These are phyloP conservation scores for Potorous gilbertii DNA, from an alignment of 2,797 vertebrate species.

Conservation along the genomic window DNA sequence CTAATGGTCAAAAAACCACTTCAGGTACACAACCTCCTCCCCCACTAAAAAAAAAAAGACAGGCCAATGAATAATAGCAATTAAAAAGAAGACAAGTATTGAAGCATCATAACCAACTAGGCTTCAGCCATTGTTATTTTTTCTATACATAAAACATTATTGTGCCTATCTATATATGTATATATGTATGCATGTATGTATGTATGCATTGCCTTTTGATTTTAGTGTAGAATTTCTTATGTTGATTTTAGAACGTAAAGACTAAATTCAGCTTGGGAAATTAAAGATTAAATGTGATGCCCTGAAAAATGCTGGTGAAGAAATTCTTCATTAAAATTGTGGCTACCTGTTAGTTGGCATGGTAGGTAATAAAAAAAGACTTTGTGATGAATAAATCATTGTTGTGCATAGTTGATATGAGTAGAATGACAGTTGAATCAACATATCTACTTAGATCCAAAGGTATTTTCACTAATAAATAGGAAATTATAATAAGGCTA, in stretches of 20 bases:
- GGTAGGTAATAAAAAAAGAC: not conserved
- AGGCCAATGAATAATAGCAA: not conserved
- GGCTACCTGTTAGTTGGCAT: not conserved
- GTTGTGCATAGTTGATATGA: not conserved
- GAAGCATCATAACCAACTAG: not conserved
- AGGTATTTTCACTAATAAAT: not conserved
- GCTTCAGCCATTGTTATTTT: not conserved
- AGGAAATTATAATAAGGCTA: not conserved
- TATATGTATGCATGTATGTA: too few relatives aligned
- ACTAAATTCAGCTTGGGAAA: not conserved
- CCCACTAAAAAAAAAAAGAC: not conserved
- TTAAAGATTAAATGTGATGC: not conserved
- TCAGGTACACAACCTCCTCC: rapidly evolving
- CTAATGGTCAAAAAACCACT: not conserved
- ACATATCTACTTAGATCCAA: not conserved
- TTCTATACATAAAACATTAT: not conserved
- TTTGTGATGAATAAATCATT: not conserved
- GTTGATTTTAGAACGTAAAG: not conserved
- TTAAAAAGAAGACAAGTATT: not conserved
- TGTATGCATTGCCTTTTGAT: not conserved
- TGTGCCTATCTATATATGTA: not conserved
- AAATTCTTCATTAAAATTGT: not conserved
- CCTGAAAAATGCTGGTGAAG: not conserved
- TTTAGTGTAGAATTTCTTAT: not conserved
- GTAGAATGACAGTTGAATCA: not conserved